These are phyloP conservation scores for Acanthosepion lycidas DNA, from an alignment of 2,888 invertebrate genomes.

Conservation along the genomic window DNA sequence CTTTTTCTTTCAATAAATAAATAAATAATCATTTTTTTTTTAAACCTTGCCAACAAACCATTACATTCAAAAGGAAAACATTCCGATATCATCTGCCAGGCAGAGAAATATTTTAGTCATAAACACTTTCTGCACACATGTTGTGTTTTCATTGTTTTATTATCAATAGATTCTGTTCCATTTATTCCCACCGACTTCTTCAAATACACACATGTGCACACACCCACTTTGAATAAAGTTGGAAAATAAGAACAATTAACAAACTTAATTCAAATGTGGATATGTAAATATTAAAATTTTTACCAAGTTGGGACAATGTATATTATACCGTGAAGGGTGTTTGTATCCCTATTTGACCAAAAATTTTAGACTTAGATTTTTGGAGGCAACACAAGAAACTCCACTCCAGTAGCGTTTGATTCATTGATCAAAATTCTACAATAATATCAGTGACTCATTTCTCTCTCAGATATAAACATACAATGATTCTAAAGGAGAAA, in stretches of 20 bases:
- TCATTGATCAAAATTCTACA: neutral
- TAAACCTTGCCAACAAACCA: neutral
- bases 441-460: neutral
- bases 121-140: neutral
- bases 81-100: neutral
- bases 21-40: neutral
- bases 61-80: neutral
- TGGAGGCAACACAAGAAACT: neutral
- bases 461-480: neutral
- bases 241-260: neutral
- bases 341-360: neutral
- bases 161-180: neutral
- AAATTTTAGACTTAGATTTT: neutral
- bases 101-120: conserved; percentile 33
- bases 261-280: neutral
- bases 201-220: neutral
- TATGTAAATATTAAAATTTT: neutral
- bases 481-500: too few relatives aligned
- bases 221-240: neutral
- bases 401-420: neutral
- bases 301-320: neutral
- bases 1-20: neutral
- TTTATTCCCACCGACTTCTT: neutral
- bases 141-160: conserved; percentile 18
- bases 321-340: neutral